Base-by-base conservation (phyloP, 2,113 vertebrate genomes). In the Pontoporia blainvillei region DNA sequence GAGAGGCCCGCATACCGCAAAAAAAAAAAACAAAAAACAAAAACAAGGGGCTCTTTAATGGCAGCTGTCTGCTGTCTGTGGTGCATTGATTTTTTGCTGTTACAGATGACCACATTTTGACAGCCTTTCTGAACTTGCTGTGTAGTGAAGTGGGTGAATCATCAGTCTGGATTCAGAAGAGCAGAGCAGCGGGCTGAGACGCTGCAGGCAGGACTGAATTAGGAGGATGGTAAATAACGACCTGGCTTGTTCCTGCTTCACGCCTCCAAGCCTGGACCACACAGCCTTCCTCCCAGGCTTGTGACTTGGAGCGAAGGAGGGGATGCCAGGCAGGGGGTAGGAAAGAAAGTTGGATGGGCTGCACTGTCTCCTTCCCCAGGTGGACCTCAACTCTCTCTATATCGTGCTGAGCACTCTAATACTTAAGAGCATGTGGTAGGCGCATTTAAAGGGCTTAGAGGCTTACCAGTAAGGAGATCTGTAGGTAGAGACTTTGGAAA, bases 81-180 rank as follows among this genome's bases (percentile, higher is more conserved):
- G 91, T 81, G 96, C 96, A 69, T 25, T 96, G 89, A 39, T 27
- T 73, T 79, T 1, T 67, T 97, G 96, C 95, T 98, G 97, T 95
- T 97, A 89, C 97, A 96, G 90, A 96, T 97, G 95, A 84, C 75
- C 90, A 90, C 27, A 1, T 10, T 96, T 97, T 98, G 92, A 94
- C 96, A 96, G 98, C 96, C 90, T 3, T 72, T 61, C 94, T 88
- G 69, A 90, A 91, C 44, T 39, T 46, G 54, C 93, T 91, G 36
- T 31, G 6, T 84, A 89, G 96, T 66, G 88, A 94, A 95, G 95
- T 91, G 41, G 34, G 72, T 96, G 71, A 95, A 34, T 95, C 96
- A 75, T 95, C 61, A 13, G 44, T 72, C n/a, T 59, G 54, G 36
- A 23, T 61, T 86, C 62, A 71, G 94, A 91, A 79, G 6, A 34